These are phyloP conservation scores for Arrhamphus sclerolepis DNA, from an alignment of 2,797 vertebrate species.

Conservation along the genomic window DNA sequence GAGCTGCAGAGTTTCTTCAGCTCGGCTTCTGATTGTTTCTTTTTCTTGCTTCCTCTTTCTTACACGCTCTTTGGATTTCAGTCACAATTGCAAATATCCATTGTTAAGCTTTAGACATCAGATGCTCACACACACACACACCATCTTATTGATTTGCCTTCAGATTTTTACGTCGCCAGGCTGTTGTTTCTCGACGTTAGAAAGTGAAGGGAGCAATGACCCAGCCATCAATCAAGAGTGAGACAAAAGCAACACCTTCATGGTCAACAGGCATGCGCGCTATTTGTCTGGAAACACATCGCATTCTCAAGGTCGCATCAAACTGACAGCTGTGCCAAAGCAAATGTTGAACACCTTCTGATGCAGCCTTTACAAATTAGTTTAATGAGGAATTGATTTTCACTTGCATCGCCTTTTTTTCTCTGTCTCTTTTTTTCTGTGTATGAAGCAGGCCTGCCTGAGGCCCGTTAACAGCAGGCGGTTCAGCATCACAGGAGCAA, in stretches of 20 bases:
- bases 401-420: conserved; percentile 34
- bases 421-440: conserved; percentile 9
- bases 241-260: conserved; percentile 67
- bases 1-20: conserved; percentile 44
- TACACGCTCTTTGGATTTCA: conserved; percentile 30
- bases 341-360: conserved; percentile 80
- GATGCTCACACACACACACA: conserved; percentile 6
- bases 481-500: conserved; percentile 69
- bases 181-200: conserved; percentile 44
- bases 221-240: conserved; percentile 68
- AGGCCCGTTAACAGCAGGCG: conserved; percentile 66
- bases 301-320: conserved; percentile 72
- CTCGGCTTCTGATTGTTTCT: conserved; percentile 18
- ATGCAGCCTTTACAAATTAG: conserved; percentile 81
- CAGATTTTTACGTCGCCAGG: conserved; percentile 35
- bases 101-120: conserved; percentile 5
- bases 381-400: conserved; percentile 83
- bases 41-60: conserved; percentile 2
- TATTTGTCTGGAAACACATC: conserved; percentile 59
- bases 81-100: conserved; percentile 26
- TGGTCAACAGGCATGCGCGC: conserved; percentile 31
- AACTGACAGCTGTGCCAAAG: conserved; percentile 69
- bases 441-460: conserved; percentile 63
- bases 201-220: conserved; percentile 56
- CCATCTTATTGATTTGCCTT: conserved; percentile 57